These are phyloP conservation scores for Drusus annulatus DNA, from an alignment of 1,140 invertebrate species.

Conservation along the genomic window DNA sequence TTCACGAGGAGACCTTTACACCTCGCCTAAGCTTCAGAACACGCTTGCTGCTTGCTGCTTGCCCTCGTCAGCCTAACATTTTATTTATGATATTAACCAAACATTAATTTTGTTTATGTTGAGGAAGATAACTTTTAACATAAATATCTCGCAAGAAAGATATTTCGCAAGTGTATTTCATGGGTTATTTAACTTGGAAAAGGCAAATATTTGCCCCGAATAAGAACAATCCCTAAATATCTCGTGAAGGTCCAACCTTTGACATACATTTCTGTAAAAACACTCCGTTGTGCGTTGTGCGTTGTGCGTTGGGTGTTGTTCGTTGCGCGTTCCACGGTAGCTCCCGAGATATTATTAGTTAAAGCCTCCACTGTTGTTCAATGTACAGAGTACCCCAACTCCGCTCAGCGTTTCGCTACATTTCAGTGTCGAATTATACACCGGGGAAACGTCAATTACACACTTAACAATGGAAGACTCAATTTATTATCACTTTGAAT, in stretches of 20 bases:
- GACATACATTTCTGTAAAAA: slow-evolving; percentile 26
- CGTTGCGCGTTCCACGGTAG: not conserved
- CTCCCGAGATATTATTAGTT: not conserved
- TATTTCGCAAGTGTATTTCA: slow-evolving; percentile 36
- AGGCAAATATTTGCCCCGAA: slow-evolving; percentile 36
- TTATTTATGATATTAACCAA: slow-evolving; percentile 32
- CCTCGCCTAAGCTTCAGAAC: not conserved
- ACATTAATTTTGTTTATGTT: slow-evolving; percentile 23
- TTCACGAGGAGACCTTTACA: not conserved
- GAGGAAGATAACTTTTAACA: slow-evolving; percentile 34
- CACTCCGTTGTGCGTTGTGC: not conserved
- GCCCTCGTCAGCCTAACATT: slow-evolving; percentile 15
- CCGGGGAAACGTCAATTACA: slow-evolving; percentile 32
- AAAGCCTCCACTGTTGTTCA: not conserved
- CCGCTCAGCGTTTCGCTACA: not conserved
- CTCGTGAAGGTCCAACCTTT: slow-evolving; percentile 28
- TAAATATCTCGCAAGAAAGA: slow-evolving; percentile 34
- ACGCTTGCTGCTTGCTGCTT: slow-evolving; percentile 16
- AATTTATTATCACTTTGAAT: slow-evolving; percentile 39
- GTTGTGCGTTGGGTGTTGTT: too few species aligned
- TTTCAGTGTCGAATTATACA: slow-evolving; percentile 12
- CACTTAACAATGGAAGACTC: slow-evolving; percentile 30
- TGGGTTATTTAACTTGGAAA: slow-evolving; percentile 33
- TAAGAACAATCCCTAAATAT: slow-evolving; percentile 33
- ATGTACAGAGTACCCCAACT: not conserved